Conservation (phyloP, 1,140 invertebrate genomes). For the Drosophila melanogaster region Release_6_plus_ISO1_MT NT_033779.5:19485001-19485500, state of each 20-base stretch:
- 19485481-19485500: slow-evolving; percentile 63
- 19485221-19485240: slow-evolving; percentile 30
- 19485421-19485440: slow-evolving; percentile 59
- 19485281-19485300: slow-evolving; percentile 30
- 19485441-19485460: slow-evolving; percentile 59
- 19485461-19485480: slow-evolving; percentile 61
- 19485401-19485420: slow-evolving; percentile 46
- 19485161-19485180: slow-evolving; percentile 30
- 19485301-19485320: slow-evolving; percentile 35
- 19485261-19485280: slow-evolving; percentile 26
- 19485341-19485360: slow-evolving; percentile 48
- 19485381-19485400: slow-evolving; percentile 43
- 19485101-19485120: slow-evolving; percentile 30
- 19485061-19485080: slow-evolving; percentile 36
- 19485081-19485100: slow-evolving; percentile 30
- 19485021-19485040: slow-evolving; percentile 11
- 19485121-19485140: slow-evolving; percentile 29
- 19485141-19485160: slow-evolving; percentile 44
- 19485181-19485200: slow-evolving; percentile 27
- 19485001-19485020: slow-evolving; percentile 11
- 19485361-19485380: slow-evolving; percentile 55
- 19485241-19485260: slow-evolving; percentile 33
- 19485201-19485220: slow-evolving; percentile 21
- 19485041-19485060: slow-evolving; percentile 24
- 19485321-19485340: slow-evolving; percentile 43